Base-by-base conservation (phyloP, 2,113 vertebrate genomes). In the Meriones unguiculatus region DNA sequence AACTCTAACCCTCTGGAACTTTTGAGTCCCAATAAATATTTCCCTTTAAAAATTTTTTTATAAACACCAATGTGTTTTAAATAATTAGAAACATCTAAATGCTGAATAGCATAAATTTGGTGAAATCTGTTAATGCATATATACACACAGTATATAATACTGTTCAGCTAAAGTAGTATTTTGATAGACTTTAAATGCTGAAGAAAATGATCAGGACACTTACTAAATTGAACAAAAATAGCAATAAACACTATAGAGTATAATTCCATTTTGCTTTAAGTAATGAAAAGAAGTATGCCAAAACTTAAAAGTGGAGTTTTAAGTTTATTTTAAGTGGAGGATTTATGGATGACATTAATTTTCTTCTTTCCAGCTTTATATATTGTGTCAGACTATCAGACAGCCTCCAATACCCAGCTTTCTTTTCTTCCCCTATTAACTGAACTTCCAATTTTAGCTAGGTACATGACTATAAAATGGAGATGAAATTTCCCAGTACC, bases 351-450 rank as follows among this genome's bases (percentile, higher is more conserved):
- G 8, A 62, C 57, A 81, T 2, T 92, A 77, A 41, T n/a, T 81
- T 93, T 94, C 85, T 93, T 94, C 57, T 87, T 94, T 75, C 59
- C 2, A n/a, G n/a, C 32, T 91, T 41, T 72, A 87, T n/a, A 24
- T 41, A 59, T 11, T 32, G 15, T 77, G 28, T 65, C 62, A 90
- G 38, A 54, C 4, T 80, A 3, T 57, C 46, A 67, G 6, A 15
- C 84, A 0, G 35, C 15, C 22, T 32, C 25, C 35, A 76, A 70
- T 62, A 88, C 73, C 11, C 10, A 70, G 35, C 18, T 22, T 87
- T 46, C 50, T 12, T 89, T 89, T 87, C 32, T 77, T 95, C 46
- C 62, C 11, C 4, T 24, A 52, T 9, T 72, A 85, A 88, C 0
- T 89, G 38, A 70, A 80, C 2, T 46, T 64, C 54, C 25, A 50